phyloP scores from a whole-genome alignment of 1,140 invertebrate species.

The Macrotrachela quadricornifera region DNA sequence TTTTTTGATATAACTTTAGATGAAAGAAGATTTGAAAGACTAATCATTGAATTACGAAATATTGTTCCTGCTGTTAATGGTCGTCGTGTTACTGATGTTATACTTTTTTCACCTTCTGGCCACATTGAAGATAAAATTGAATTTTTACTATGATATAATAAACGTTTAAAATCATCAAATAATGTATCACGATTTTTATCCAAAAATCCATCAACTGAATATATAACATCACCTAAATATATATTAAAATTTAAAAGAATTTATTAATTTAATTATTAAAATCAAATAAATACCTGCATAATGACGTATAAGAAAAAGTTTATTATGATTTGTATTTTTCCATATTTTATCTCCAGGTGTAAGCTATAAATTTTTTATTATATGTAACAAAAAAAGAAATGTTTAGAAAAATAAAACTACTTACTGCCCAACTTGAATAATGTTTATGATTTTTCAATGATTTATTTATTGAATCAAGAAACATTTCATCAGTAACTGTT shows the following conservation, averaged over 20 bases:
- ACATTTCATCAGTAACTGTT: slow-evolving; percentile 65
- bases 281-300: slow-evolving; percentile 46
- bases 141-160: slow-evolving; percentile 45
- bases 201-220: slow-evolving; percentile 65
- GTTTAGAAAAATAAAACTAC: slow-evolving; percentile 1
- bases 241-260: slow-evolving; percentile 34
- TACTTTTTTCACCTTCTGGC: slow-evolving; percentile 71
- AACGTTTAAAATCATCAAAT: slow-evolving; percentile 79
- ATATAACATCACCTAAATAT: slow-evolving; percentile 86
- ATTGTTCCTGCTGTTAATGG: slow-evolving; percentile 72
- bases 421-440: slow-evolving; percentile 58
- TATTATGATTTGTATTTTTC: not conserved
- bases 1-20: slow-evolving; percentile 39
- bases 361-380: not conserved
- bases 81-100: slow-evolving; percentile 69
- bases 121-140: slow-evolving; percentile 54
- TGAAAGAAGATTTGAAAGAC: slow-evolving; percentile 60
- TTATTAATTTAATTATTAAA: not conserved
- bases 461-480: slow-evolving; percentile 75
- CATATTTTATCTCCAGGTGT: not conserved
- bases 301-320: slow-evolving; percentile 30
- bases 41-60: slow-evolving; percentile 80
- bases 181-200: slow-evolving; percentile 87
- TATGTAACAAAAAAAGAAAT: not conserved
- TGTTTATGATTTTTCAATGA: slow-evolving; percentile 64